A percentile compares a stretch with the other conserved stretches of the same genome.
Evolutionary conservation across 2,797 vertebrate species (phyloP).

Genomic region (Mycteria americana): DNA sequence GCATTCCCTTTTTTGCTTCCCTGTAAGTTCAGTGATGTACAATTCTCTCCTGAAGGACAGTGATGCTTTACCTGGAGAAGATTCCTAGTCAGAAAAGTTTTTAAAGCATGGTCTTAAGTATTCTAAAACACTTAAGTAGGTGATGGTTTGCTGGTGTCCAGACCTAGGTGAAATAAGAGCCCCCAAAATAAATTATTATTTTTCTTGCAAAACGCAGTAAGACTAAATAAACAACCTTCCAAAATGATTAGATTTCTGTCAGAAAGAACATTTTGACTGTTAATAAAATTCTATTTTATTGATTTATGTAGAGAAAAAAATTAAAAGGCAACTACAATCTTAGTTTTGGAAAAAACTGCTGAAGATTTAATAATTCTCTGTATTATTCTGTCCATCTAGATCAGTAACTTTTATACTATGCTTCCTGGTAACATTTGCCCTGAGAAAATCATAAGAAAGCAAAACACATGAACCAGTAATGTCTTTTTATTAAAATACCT

Average conservation of each 20-base stretch:
- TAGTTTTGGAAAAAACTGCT: neutral
- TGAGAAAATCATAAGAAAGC: neutral
- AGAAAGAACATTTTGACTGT: neutral
- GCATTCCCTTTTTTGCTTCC: neutral
- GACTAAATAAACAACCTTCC: neutral
- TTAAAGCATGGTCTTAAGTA: neutral
- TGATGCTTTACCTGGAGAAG: neutral
- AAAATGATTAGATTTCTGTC: neutral
- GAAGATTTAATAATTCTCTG: neutral
- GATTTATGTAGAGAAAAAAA: neutral
- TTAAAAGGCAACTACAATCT: neutral
- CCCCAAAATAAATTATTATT: neutral
- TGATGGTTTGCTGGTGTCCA: neutral
- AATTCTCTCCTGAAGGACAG: neutral
- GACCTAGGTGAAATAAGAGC: neutral
- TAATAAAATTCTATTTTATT: neutral
- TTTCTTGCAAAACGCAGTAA: neutral
- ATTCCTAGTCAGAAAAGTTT: neutral
- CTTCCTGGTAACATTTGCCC: neutral
- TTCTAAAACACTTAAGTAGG: neutral
- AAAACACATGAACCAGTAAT: slow-evolving; percentile 3
- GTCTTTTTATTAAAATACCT: slow-evolving; percentile 66
- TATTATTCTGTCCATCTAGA: neutral
- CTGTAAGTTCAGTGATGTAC: neutral
- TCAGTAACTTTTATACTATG: neutral